phyloP scores from a whole-genome alignment of 53 echinoderm and acorn worm species.

The Glandiceps talaboti region DNA sequence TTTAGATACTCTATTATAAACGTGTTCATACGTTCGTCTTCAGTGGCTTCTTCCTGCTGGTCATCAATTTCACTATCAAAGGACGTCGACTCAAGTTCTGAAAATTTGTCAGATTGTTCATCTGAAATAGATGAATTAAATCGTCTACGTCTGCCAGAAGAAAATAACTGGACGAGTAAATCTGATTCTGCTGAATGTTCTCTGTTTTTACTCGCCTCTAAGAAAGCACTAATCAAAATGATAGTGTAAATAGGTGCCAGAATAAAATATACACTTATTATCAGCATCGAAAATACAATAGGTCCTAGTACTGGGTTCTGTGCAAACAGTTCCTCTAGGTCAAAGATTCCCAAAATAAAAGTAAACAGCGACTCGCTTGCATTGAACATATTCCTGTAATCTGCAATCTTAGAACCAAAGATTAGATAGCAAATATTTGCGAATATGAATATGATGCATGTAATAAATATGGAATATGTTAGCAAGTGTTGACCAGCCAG shows the following conservation, averaged over 20 bases:
- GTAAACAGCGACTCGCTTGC: constrained; percentile 44
- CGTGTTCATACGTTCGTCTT: no score
- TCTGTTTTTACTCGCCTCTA: background rate
- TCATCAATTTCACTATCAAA: no score
- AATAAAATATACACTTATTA: background rate
- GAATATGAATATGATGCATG: constrained; percentile 26
- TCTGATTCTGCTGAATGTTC: background rate
- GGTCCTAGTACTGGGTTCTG: background rate
- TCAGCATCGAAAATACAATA: background rate
- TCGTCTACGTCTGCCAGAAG: no score
- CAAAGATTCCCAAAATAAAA: constrained; percentile 47
- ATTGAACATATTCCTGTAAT: constrained; percentile 34
- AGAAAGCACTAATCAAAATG: background rate
- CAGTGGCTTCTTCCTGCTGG: no score
- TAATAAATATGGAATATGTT: constrained; percentile 17
- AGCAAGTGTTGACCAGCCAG: constrained; percentile 23
- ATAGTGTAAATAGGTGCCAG: background rate
- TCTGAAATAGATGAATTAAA: no score
- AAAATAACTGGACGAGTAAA: no score
- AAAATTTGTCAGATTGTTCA: no score
- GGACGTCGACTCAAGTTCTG: no score
- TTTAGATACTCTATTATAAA: no score
- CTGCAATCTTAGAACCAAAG: constrained; percentile 37
- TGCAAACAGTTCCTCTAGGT: background rate
- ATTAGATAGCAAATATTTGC: constrained; percentile 24